Evolutionary conservation across 2,113 vertebrate genomes (phyloP).

Genomic region (Centropus unirufus): DNA sequence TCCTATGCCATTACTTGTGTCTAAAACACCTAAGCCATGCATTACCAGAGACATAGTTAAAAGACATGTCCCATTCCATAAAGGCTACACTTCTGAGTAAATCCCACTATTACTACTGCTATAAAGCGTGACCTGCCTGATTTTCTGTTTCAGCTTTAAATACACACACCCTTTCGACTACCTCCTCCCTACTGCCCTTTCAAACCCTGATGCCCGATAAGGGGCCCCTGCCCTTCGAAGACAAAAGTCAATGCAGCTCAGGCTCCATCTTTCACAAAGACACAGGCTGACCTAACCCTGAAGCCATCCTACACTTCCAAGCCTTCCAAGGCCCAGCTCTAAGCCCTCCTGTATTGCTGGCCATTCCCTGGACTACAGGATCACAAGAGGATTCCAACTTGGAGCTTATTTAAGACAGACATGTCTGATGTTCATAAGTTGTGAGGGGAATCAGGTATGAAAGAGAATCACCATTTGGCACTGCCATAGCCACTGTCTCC

Average conservation of each 20-base stretch:
- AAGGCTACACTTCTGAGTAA: background rate
- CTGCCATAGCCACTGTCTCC: background rate
- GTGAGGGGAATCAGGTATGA: background rate
- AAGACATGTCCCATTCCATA: background rate
- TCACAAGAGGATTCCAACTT: background rate
- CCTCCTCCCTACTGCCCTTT: background rate
- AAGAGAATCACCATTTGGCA: background rate
- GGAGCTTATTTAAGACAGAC: background rate
- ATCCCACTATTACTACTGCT: background rate
- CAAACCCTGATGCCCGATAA: background rate
- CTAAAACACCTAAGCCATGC: background rate
- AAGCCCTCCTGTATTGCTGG: background rate
- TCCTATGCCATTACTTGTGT: background rate
- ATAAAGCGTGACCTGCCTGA: background rate
- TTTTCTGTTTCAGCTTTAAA: background rate
- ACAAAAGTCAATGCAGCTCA: background rate
- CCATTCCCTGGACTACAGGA: background rate
- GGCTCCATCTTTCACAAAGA: background rate
- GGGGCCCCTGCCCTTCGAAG: background rate
- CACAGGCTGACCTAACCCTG: background rate
- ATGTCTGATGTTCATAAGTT: background rate
- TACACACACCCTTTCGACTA: background rate
- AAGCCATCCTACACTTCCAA: background rate
- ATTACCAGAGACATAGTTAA: background rate
- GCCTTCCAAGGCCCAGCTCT: background rate